phyloP scores from a whole-genome alignment of 2,797 vertebrate genomes.

The Pangasius djambal region DNA sequence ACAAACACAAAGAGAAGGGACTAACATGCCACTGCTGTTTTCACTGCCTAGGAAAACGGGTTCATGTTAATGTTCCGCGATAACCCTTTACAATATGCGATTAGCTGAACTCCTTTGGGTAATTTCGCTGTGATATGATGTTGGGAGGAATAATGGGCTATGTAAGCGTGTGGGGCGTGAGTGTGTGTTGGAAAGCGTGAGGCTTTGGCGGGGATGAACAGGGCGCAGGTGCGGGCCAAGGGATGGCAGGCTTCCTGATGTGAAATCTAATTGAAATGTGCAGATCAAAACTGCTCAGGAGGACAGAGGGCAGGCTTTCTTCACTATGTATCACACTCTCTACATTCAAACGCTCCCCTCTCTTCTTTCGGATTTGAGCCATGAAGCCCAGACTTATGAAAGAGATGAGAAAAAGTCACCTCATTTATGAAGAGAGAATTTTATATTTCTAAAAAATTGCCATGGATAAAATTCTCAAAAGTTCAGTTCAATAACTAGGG shows the following conservation, averaged over 20 bases:
- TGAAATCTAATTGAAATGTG: constrained; percentile 83
- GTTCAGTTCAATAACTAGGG: constrained; percentile 33
- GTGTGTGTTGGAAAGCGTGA: constrained; percentile 18
- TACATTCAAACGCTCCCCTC: constrained; percentile 50
- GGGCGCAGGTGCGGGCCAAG: constrained; percentile 75
- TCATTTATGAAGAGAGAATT: constrained; percentile 62
- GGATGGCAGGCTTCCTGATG: constrained; percentile 76
- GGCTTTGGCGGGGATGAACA: constrained; percentile 52
- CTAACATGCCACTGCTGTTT: neutral
- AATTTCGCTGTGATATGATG: constrained; percentile 34
- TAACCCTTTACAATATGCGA: constrained; percentile 31
- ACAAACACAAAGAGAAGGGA: constrained; percentile 5
- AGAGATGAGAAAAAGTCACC: constrained; percentile 72
- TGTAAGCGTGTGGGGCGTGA: neutral
- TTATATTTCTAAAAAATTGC: constrained; percentile 26
- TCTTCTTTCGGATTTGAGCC: constrained; percentile 46
- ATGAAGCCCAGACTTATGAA: constrained; percentile 50
- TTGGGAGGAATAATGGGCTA: constrained; percentile 31
- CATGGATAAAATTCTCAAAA: constrained; percentile 30
- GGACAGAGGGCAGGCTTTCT: constrained; percentile 69
- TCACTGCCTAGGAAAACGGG: neutral
- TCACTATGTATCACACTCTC: constrained; percentile 69
- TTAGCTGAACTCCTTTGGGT: constrained; percentile 15
- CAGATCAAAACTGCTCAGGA: constrained; percentile 76
- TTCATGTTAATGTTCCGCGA: constrained; percentile 4